Evolutionary conservation across 2,888 invertebrate species (phyloP).

Genomic region (Hartigia nigra): DNA sequence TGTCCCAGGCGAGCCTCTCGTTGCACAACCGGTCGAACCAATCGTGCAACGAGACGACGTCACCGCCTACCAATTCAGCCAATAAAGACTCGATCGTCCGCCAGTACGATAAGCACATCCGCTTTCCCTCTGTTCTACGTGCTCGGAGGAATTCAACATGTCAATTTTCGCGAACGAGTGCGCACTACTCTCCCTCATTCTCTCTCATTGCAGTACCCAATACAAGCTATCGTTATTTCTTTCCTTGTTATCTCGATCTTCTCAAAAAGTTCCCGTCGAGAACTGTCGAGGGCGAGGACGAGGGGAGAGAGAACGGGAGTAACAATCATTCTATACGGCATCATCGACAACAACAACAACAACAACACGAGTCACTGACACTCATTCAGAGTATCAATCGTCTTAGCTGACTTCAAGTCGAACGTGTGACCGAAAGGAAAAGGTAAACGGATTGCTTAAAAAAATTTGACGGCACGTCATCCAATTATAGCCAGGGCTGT

Average conservation of each 20-base stretch:
- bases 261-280: no score
- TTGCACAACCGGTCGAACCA: constrained; percentile 18
- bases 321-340: neutral
- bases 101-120: neutral
- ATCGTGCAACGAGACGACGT: constrained; percentile 15
- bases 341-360: no score
- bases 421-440: neutral
- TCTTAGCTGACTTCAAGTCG: neutral
- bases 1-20: constrained; percentile 24
- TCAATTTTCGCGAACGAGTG: neutral
- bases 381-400: neutral
- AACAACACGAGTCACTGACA: neutral
- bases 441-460: neutral
- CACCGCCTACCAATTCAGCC: constrained; percentile 10
- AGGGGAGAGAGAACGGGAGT: no score
- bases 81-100: constrained; percentile 34
- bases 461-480: neutral
- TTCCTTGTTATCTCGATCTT: neutral
- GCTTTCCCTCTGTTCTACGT: neutral
- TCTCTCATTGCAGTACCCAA: neutral
- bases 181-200: neutral
- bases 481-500: neutral
- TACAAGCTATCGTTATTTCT: neutral
- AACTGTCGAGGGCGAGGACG: no score
- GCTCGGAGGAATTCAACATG: neutral